A percentile compares a stretch with the other conserved stretches of the same genome.
Conservation (phyloP, 2,797 vertebrate species). For the Notamacropus eugenii region DNA sequence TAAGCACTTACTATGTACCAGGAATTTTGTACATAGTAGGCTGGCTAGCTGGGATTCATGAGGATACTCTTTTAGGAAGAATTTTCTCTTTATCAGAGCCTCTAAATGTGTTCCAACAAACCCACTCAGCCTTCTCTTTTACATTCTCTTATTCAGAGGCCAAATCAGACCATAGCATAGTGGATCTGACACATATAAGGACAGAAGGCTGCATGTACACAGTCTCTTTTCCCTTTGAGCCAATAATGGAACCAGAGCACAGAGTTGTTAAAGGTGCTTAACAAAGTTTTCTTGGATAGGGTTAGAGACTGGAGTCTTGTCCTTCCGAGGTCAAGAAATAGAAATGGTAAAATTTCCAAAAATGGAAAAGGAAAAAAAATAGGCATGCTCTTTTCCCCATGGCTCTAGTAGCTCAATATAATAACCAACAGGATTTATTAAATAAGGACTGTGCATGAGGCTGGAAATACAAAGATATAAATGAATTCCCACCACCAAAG, state of each 20-base stretch:
- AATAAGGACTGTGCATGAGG: too few relatives aligned
- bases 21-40: background rate
- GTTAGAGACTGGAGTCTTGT: background rate
- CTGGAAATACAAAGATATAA: too few relatives aligned
- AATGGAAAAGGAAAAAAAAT: background rate
- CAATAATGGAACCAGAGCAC: background rate
- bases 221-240: background rate
- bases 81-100: too few relatives aligned
- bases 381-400: background rate
- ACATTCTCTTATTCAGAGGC: background rate
- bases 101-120: too few relatives aligned
- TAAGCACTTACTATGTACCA: background rate
- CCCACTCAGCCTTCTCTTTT: background rate
- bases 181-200: background rate
- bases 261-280: background rate
- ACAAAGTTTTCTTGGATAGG: background rate
- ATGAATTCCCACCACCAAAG: too few relatives aligned
- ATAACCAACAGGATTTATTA: background rate
- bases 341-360: background rate
- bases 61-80: too few relatives aligned
- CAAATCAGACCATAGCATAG: background rate
- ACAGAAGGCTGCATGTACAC: rapidly evolving
- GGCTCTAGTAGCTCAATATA: background rate
- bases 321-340: background rate
- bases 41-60: background rate